These are phyloP conservation scores for Cyrtonyx montezumae DNA, from an alignment of 2,113 vertebrate genomes.

Conservation along the genomic window DNA sequence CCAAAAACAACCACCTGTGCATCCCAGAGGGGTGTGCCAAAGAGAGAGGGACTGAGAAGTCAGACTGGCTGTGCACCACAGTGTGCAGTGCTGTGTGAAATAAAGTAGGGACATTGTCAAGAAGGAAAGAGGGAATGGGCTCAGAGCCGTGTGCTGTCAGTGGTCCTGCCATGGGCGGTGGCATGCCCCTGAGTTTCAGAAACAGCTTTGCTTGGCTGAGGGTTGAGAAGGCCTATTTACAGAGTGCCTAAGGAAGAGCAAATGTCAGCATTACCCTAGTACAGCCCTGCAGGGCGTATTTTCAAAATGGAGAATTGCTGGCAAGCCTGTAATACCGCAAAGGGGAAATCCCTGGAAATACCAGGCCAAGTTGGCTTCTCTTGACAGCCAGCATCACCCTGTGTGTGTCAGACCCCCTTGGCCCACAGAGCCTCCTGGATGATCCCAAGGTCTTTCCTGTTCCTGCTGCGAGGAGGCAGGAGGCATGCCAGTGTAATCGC, in stretches of 20 bases:
- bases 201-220: background rate
- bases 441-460: conserved; percentile 40
- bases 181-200: background rate
- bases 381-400: background rate
- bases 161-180: background rate
- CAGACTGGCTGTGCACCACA: background rate
- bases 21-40: background rate
- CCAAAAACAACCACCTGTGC: background rate
- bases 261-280: background rate
- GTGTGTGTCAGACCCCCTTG: background rate
- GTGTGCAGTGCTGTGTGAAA: background rate
- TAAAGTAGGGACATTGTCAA: background rate
- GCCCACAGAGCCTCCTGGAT: background rate
- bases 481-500: background rate
- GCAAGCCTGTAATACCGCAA: background rate
- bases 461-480: background rate
- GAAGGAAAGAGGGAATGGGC: background rate
- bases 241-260: conserved; percentile 4
- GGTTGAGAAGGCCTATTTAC: background rate
- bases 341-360: conserved; percentile 46
- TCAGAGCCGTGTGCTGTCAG: background rate
- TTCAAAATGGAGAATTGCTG: conserved; percentile 20
- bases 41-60: background rate
- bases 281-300: conserved; percentile 2
- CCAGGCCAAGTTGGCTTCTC: background rate